Percentiles rank a stretch among this genome's conserved stretches.
phyloP scores from a whole-genome alignment of 2,113 vertebrate genomes.

The Vidua chalybeata region DNA sequence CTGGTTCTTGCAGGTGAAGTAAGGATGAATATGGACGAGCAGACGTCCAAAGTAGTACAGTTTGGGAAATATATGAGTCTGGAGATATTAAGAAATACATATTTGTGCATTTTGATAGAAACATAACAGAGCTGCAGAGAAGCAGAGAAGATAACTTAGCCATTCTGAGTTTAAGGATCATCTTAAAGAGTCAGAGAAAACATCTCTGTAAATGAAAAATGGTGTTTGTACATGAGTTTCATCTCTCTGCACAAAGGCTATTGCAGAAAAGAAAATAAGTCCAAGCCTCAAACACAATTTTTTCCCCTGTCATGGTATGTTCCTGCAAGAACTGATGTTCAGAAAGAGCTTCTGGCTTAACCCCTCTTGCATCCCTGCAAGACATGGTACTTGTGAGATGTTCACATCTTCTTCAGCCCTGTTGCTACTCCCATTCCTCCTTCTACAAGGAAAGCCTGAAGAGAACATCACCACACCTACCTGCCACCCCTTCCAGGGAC shows the following conservation, averaged over 20 bases:
- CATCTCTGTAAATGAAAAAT: slow-evolving; percentile 14
- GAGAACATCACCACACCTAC: not conserved
- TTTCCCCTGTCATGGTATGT: not conserved
- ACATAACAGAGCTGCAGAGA: slow-evolving; percentile 2
- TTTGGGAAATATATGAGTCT: slow-evolving; percentile 2
- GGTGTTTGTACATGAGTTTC: not conserved
- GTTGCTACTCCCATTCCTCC: not conserved
- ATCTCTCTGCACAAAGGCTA: not conserved
- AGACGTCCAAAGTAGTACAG: not conserved
- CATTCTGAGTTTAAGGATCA: not conserved
- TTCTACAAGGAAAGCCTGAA: not conserved
- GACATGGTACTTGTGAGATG: not conserved
- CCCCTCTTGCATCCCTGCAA: not conserved
- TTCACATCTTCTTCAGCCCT: not conserved
- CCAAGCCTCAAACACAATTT: not conserved
- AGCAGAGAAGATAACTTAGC: slow-evolving; percentile 4
- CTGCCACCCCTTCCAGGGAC: not conserved
- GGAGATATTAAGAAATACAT: slow-evolving; percentile 40
- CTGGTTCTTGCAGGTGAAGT: not conserved
- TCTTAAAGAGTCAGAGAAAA: slow-evolving; percentile 18
- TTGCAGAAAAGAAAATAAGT: not conserved
- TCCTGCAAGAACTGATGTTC: not conserved
- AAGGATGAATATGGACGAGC: slow-evolving; percentile 43
- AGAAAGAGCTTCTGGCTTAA: not conserved
- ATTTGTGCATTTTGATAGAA: slow-evolving; percentile 26